Evolutionary conservation across 2,797 vertebrate genomes (phyloP).

Genomic region (Eidolon dupreanum): DNA sequence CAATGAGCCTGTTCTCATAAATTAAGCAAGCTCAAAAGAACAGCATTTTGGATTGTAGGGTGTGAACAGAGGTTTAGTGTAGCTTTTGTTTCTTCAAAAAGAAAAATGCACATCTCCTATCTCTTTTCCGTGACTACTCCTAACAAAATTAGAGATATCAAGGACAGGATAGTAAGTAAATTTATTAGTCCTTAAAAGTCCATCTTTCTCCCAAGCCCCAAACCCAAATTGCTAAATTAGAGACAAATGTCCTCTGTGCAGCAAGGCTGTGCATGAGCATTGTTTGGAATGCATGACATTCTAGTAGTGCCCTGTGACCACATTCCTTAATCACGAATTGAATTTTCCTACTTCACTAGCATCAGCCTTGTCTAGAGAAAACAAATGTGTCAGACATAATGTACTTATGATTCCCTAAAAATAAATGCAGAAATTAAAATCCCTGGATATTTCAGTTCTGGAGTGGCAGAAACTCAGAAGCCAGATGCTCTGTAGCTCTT

Average conservation of each 20-base stretch:
- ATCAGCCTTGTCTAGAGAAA: constrained; percentile 48
- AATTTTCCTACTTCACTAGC: neutral
- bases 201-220: neutral
- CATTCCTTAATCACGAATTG: neutral
- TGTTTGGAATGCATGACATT: neutral
- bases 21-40: neutral
- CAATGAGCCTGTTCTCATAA: neutral
- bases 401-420: constrained; percentile 59
- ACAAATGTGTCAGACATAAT: constrained; percentile 59
- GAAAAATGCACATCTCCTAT: neutral
- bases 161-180: neutral
- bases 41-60: neutral
- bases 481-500: constrained; percentile 52
- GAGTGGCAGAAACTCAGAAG: constrained; percentile 45
- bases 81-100: neutral
- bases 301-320: neutral
- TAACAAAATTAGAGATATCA: neutral
- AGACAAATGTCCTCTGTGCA: neutral
- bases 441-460: constrained; percentile 58
- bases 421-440: constrained; percentile 69
- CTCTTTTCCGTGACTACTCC: neutral
- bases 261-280: neutral
- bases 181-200: neutral
- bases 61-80: neutral
- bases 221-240: neutral